Base-by-base conservation (phyloP, 2,113 vertebrate species). In the Hippocampus comes region DNA sequence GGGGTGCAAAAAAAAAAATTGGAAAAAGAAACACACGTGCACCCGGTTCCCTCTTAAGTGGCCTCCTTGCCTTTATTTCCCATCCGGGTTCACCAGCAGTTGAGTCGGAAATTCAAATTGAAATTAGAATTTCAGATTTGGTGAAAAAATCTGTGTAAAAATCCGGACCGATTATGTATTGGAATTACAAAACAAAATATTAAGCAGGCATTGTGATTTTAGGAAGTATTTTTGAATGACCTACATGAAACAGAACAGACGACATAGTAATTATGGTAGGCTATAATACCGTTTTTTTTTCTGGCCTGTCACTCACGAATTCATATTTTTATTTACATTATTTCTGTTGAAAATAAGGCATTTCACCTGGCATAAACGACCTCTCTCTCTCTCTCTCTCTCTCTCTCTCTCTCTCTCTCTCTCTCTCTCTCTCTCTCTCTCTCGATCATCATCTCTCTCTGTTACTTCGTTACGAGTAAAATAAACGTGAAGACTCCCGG, bases 41-140 rank as follows among this genome's bases (percentile, higher is more conserved):
- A 79, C 70, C 75, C 80, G 70, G 27, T 87, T 84, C 79, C 74
- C 69, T 68, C 79, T 82, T 82, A 82, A 88, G 81, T 89, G 78
- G 75, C 73, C 72, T 67, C 30, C 23, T 74, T 53, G 1, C 20
- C 20, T 53, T 20, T 53, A 53, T n/a, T 10, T n/a, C 21, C 6
- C 53, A n/a, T 55, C 20, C 9, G 53, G 21, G 3, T 55, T 7
- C 18, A 20, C 18, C 53, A n/a, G 53, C 53, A n/a, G 6, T 51
- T 1, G 4, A 20, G 15, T n/a, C 21, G 10, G 7, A 55, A n/a
- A 23, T 10, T 9, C 2, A n/a, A 55, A 55, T n/a, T 23, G 53
- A 55, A 23, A 55, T 10, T n/a, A n/a, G 10, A 9, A 21, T n/a
- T 10, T 23, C 8, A 21, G 6, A 53, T 53, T n/a, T 53, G 21